Percentiles rank a stretch among this genome's conserved stretches.
phyloP scores from a whole-genome alignment of 1,140 invertebrate genomes.

The Conus ventricosus region DNA sequence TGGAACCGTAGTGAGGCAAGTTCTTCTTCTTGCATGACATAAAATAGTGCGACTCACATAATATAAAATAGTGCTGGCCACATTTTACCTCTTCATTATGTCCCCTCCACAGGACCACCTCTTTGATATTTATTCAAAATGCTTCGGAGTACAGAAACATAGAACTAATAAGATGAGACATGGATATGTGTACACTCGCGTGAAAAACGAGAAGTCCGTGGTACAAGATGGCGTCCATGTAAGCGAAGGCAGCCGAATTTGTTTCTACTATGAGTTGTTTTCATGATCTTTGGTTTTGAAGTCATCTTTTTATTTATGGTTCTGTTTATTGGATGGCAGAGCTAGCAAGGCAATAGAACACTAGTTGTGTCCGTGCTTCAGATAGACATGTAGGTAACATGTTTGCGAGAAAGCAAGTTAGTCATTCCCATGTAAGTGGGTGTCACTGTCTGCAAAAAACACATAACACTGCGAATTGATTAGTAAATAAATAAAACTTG shows the following conservation, averaged over 20 bases:
- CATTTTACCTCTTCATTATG: too few relatives aligned
- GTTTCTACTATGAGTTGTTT: background rate
- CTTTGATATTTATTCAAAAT: background rate
- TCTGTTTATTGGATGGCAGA: background rate
- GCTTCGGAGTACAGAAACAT: background rate
- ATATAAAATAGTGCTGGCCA: too few relatives aligned
- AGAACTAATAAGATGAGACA: background rate
- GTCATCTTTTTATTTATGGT: background rate
- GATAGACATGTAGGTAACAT: background rate
- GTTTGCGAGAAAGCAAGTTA: background rate
- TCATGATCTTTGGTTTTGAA: background rate
- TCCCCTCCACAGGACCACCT: background rate
- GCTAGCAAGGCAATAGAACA: background rate
- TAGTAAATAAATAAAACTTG: too few relatives aligned
- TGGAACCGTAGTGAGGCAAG: too few relatives aligned
- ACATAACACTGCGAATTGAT: too few relatives aligned
- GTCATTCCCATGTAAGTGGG: background rate
- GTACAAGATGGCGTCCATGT: conserved; percentile 1
- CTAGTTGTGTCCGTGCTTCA: background rate
- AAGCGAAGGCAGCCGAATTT: background rate
- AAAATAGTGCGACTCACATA: too few relatives aligned
- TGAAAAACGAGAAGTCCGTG: background rate
- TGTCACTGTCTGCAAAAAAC: background rate
- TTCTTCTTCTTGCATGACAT: too few relatives aligned
- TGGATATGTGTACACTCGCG: background rate